Evolutionary conservation across 1,140 invertebrate species (phyloP).

Genomic region (Dinoponera quadriceps): DNA sequence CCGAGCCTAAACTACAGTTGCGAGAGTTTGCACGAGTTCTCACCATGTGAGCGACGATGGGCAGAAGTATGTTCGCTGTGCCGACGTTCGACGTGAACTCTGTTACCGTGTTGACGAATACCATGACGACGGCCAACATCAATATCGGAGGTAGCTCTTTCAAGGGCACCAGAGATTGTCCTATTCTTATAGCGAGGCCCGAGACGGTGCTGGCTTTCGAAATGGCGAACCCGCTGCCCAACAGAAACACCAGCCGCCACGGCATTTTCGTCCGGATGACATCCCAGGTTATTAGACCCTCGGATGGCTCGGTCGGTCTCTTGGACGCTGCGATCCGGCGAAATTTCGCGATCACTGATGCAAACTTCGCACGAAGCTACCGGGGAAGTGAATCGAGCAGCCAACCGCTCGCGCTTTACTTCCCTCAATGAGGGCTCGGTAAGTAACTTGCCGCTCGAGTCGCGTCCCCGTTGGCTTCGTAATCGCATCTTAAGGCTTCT

Average conservation of each 20-base stretch:
- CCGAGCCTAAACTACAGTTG: too few species aligned
- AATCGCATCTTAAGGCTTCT: conserved; percentile 7
- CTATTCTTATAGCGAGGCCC: conserved; percentile 90
- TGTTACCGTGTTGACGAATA: conserved; percentile 88
- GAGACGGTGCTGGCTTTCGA: conserved; percentile 92
- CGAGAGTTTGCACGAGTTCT: conserved; percentile 46
- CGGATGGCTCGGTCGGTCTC: conserved; percentile 86
- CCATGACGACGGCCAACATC: conserved; percentile 87
- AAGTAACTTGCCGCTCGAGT: conserved; percentile 21
- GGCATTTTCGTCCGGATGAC: conserved; percentile 90
- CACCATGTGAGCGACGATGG: conserved; percentile 92
- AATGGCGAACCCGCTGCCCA: conserved; percentile 93
- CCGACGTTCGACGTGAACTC: conserved; percentile 94
- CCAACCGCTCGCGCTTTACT: background rate
- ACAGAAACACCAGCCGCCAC: conserved; percentile 90
- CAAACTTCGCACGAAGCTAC: background rate
- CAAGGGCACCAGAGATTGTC: conserved; percentile 87
- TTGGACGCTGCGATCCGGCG: conserved; percentile 66
- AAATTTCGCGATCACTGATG: background rate
- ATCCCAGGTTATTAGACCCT: conserved; percentile 90
- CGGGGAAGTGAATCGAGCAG: background rate
- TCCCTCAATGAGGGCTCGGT: background rate
- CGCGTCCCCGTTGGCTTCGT: background rate
- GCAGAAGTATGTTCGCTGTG: conserved; percentile 92
- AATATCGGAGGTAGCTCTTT: conserved; percentile 85